These are phyloP conservation scores for Cheilosia urbana DNA, from an alignment of 2,888 invertebrate genomes.

Conservation along the genomic window DNA sequence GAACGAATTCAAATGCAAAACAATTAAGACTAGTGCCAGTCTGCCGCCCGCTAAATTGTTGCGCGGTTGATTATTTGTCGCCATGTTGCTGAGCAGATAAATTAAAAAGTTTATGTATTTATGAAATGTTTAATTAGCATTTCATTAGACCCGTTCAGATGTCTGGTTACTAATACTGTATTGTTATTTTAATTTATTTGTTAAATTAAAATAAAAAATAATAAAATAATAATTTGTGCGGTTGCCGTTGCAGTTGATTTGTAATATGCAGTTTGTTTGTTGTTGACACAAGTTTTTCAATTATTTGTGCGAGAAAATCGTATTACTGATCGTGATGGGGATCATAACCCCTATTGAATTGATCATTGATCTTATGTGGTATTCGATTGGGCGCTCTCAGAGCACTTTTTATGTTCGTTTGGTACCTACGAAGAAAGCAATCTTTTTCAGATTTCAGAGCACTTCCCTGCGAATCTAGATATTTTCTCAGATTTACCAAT, in stretches of 20 bases:
- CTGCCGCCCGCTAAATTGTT: neutral
- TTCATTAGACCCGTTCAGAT: neutral
- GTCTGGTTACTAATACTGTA: too few species aligned
- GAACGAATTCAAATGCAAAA: constrained; percentile 16
- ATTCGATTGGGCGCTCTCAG: too few species aligned
- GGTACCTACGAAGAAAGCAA: too few species aligned
- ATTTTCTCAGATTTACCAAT: too few species aligned
- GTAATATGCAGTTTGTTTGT: neutral
- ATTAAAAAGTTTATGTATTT: neutral
- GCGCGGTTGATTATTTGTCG: constrained; percentile 10
- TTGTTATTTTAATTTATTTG: neutral
- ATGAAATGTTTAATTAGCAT: neutral
- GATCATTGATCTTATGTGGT: too few species aligned
- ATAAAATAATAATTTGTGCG: neutral
- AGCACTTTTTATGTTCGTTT: too few species aligned
- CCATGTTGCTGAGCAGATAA: neutral
- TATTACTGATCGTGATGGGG: neutral
- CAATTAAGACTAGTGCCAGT: constrained; percentile 13
- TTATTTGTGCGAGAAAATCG: neutral
- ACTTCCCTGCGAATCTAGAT: too few species aligned
- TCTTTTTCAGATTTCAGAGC: too few species aligned
- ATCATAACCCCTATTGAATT: too few species aligned
- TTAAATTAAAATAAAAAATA: neutral
- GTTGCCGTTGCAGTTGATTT: neutral
- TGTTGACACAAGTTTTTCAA: neutral